Percentiles rank a stretch among this genome's conserved stretches.
These are phyloP conservation scores for Meles meles DNA, from an alignment of 2,113 vertebrate genomes.

Conservation along the genomic window DNA sequence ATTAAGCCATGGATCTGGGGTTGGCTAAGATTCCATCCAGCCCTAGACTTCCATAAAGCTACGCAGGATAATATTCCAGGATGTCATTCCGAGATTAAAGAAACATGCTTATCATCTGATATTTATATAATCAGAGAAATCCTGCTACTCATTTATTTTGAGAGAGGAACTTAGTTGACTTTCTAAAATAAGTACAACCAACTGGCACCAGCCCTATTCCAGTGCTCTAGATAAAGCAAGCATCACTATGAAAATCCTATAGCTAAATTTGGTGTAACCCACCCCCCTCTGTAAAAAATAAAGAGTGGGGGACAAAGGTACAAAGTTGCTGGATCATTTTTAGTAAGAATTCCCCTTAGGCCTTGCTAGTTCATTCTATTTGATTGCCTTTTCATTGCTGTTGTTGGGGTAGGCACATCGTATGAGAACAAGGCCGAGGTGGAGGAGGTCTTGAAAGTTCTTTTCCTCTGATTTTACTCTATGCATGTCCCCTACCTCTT, in stretches of 20 bases:
- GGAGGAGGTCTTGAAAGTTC: not conserved
- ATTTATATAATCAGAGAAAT: slow-evolving; percentile 41
- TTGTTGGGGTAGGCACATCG: not conserved
- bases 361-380: not conserved
- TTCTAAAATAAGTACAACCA: slow-evolving; percentile 55
- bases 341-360: not conserved
- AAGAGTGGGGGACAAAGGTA: not conserved
- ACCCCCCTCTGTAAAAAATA: not conserved
- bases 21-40: not conserved
- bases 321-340: not conserved
- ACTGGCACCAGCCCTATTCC: not conserved
- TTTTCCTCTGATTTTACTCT: not conserved
- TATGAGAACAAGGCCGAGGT: not conserved
- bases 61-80: not conserved
- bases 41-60: not conserved
- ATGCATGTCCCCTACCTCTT: not conserved
- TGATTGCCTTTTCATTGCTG: not conserved
- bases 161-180: slow-evolving; percentile 32
- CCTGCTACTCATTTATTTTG: slow-evolving; percentile 39
- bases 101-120: slow-evolving; percentile 22
- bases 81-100: slow-evolving; percentile 8
- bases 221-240: not conserved
- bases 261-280: not conserved
- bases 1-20: not conserved
- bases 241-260: not conserved